Evolutionary conservation across 2,888 invertebrate genomes (phyloP), one percentile per base, ranked within the genome.

Genomic region (Cosmia pyralina): DNA sequence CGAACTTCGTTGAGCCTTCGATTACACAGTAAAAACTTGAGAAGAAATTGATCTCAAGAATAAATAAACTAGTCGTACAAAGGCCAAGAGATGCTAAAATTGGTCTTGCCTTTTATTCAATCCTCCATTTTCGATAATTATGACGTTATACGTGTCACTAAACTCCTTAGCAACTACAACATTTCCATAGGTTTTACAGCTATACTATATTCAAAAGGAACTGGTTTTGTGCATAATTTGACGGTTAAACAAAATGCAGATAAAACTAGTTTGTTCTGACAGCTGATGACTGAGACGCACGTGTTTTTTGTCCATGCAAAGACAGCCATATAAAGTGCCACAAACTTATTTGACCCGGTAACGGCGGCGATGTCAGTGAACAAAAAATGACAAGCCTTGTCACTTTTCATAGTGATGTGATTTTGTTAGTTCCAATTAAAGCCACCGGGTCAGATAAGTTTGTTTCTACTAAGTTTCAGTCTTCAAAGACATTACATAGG

Each of bases 261-360:
- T 38, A 15, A 34, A 66, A 66, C 79, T 17, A 34, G 76, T 55
- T 69, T 22, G 1, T 19, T 7, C n/a, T 34, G 66, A 52, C 57
- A 80, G 22, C 68, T 69, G 66, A 62, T 48, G 46, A 15, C 2
- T 55, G 11, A 34, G 15, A 34, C 34, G 13, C 46, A 63, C 34
- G n/a, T 52, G 41, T 57, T 66, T 62, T 65, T 67, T 62, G 44
- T 19, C 59, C 34, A 41, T 38, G 6, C 34, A 69, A 28, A 62
- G 28, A 50, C 41, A 5, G 41, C 1, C 41, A 41, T 38, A 3
- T 41, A n/a, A n/a, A n/a, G n/a, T n/a, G n/a, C n/a, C n/a, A n/a
- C n/a, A n/a, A n/a, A n/a, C n/a, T n/a, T n/a, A n/a, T n/a, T n/a
- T n/a, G n/a, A n/a, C n/a, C n/a, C n/a, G n/a, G n/a, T n/a, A n/a